Evolutionary conservation across 1,140 invertebrate genomes (phyloP).

Genomic region (Scaptomyza pallida): DNA sequence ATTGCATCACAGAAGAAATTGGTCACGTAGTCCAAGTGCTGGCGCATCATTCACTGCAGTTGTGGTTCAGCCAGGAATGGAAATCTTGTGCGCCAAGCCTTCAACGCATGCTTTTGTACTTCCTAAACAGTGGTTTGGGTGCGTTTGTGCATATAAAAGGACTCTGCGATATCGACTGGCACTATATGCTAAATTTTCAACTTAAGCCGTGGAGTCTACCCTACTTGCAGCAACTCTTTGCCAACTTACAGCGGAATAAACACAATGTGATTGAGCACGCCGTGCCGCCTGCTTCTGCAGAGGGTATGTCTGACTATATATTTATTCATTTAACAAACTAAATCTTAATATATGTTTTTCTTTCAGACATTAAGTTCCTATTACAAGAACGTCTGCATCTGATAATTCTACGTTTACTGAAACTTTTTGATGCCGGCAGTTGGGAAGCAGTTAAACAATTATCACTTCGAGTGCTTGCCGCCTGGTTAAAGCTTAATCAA

Average conservation of each 20-base stretch:
- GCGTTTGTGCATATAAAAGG: constrained; percentile 45
- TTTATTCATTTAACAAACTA: too few relatives aligned
- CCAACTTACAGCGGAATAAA: constrained; percentile 45
- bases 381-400: constrained; percentile 54
- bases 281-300: constrained; percentile 50
- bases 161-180: constrained; percentile 62
- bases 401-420: constrained; percentile 62
- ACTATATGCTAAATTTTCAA: constrained; percentile 58
- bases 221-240: constrained; percentile 62
- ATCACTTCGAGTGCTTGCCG: constrained; percentile 62
- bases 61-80: constrained; percentile 78
- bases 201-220: constrained; percentile 58
- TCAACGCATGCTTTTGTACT: constrained; percentile 50
- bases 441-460: constrained; percentile 73
- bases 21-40: constrained; percentile 52
- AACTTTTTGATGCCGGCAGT: constrained; percentile 70
- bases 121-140: constrained; percentile 37
- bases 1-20: constrained; percentile 40
- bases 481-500: constrained; percentile 59
- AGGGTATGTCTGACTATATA: constrained; percentile 42
- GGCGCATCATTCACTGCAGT: constrained; percentile 62
- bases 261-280: constrained; percentile 59
- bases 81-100: constrained; percentile 45
- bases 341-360: not conserved
- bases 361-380: constrained; percentile 57